A percentile compares a stretch with the other conserved stretches of the same genome.
Evolutionary conservation across 2,797 vertebrate genomes (phyloP).

Genomic region (Melopsittacus undulatus): DNA sequence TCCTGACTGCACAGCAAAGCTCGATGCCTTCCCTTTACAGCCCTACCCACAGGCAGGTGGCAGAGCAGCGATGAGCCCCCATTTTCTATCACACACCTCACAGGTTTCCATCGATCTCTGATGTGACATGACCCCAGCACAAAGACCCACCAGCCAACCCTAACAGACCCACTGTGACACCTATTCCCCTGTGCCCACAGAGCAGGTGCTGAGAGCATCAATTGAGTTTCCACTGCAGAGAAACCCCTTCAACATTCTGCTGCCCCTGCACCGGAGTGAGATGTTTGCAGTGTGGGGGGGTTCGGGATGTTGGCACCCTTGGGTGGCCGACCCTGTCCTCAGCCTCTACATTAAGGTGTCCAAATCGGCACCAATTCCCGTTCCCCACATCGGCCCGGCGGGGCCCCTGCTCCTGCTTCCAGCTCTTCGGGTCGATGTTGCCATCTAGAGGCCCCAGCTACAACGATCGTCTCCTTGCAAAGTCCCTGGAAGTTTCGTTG

Average conservation of each 20-base stretch:
- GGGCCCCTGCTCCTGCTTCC: background rate
- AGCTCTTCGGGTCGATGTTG: slow-evolving; percentile 47
- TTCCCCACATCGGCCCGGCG: background rate
- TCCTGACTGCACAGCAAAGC: rapidly evolving
- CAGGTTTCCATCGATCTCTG: background rate
- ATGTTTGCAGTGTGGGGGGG: background rate
- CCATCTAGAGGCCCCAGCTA: slow-evolving; percentile 61
- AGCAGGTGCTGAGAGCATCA: background rate
- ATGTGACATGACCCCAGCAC: background rate
- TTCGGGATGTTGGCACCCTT: background rate
- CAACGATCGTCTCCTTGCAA: background rate
- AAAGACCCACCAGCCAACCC: background rate
- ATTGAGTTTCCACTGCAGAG: background rate
- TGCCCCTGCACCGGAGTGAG: rapidly evolving
- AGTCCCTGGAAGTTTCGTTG: background rate
- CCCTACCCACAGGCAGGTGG: background rate
- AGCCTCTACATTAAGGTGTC: background rate
- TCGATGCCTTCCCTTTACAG: rapidly evolving
- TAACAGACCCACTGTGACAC: background rate
- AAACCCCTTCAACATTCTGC: background rate
- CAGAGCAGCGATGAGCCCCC: background rate
- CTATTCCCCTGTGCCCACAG: background rate
- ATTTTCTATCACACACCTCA: rapidly evolving
- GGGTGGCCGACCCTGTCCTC: background rate
- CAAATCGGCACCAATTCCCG: background rate